These are phyloP conservation scores for Drosophila leontia DNA, from an alignment of 1,140 invertebrate species.

Conservation along the genomic window DNA sequence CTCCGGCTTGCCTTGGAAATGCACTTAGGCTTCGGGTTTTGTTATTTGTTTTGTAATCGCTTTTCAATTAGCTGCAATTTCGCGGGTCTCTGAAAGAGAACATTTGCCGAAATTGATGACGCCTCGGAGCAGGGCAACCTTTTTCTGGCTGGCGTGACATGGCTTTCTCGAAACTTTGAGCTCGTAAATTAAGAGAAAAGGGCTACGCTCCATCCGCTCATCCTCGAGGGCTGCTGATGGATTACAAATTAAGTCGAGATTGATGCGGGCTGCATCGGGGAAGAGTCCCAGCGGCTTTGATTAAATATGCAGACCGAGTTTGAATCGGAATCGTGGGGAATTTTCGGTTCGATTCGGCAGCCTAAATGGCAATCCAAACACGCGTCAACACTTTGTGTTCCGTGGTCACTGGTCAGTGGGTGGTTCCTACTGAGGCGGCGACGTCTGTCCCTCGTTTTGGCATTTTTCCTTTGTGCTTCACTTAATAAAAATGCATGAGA, in stretches of 20 bases:
- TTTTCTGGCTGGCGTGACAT: constrained; percentile 11
- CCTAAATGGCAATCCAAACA: constrained; percentile 80
- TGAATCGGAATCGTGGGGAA: constrained; percentile 54
- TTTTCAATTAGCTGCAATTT: constrained; percentile 80
- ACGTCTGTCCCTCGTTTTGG: constrained; percentile 10
- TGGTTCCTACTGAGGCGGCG: constrained; percentile 22
- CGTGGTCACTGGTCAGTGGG: constrained; percentile 49
- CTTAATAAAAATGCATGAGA: constrained; percentile 67
- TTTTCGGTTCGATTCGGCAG: constrained; percentile 21
- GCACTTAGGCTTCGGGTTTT: constrained; percentile 75
- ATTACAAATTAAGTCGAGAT: constrained; percentile 69
- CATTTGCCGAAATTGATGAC: constrained; percentile 73
- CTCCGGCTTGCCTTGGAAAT: constrained; percentile 75
- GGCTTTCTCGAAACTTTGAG: constrained; percentile 34
- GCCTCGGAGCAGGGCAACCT: constrained; percentile 41
- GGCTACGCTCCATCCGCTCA: constrained; percentile 29
- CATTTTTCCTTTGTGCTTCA: constrained; percentile 36
- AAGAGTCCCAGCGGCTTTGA: constrained; percentile 52
- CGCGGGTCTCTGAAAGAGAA: constrained; percentile 29
- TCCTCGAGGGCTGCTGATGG: constrained; percentile 61
- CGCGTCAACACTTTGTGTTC: constrained; percentile 69
- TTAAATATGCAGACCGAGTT: constrained; percentile 72
- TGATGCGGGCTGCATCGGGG: constrained; percentile 58
- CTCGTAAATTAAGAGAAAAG: constrained; percentile 60
- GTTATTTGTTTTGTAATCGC: constrained; percentile 61